phyloP scores from a whole-genome alignment of 2,113 vertebrate genomes.

The Proterorhinus semilunaris region DNA sequence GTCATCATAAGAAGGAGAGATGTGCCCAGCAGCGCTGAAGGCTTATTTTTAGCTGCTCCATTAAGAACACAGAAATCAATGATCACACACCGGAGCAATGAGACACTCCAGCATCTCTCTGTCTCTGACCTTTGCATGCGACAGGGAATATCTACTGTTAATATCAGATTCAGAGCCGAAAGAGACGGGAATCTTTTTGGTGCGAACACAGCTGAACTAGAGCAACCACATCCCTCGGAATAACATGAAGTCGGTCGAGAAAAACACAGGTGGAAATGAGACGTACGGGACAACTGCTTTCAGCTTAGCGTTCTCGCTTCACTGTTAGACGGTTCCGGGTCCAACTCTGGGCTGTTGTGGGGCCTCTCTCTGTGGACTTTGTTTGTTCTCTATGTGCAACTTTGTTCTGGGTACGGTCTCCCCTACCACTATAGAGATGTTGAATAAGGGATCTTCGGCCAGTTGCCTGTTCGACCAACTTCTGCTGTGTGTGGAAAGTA shows the following conservation, averaged over 20 bases:
- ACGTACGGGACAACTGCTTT: neutral
- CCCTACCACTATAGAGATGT: too few relatives aligned
- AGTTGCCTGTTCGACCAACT: too few relatives aligned
- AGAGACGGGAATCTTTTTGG: neutral
- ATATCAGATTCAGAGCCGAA: conserved; percentile 23
- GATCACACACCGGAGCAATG: conserved; percentile 45
- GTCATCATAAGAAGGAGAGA: conserved; percentile 47
- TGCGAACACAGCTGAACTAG: neutral
- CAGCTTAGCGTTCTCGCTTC: neutral
- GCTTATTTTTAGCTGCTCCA: conserved; percentile 64
- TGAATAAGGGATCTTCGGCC: too few relatives aligned
- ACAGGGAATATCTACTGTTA: conserved; percentile 31
- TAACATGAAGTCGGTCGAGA: neutral
- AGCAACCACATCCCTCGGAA: neutral
- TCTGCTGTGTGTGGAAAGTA: too few relatives aligned
- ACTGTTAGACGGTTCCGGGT: too few relatives aligned
- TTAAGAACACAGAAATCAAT: conserved; percentile 69
- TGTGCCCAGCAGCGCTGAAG: conserved; percentile 28
- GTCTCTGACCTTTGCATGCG: conserved; percentile 52
- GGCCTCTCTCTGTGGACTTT: too few relatives aligned
- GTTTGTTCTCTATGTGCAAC: too few relatives aligned
- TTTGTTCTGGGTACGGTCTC: too few relatives aligned
- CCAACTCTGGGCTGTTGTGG: too few relatives aligned
- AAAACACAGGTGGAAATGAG: neutral
- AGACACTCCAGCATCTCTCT: conserved; percentile 38